Evolutionary conservation across 2,888 invertebrate species (phyloP).

Genomic region (Cosmorhoe ocellata): DNA sequence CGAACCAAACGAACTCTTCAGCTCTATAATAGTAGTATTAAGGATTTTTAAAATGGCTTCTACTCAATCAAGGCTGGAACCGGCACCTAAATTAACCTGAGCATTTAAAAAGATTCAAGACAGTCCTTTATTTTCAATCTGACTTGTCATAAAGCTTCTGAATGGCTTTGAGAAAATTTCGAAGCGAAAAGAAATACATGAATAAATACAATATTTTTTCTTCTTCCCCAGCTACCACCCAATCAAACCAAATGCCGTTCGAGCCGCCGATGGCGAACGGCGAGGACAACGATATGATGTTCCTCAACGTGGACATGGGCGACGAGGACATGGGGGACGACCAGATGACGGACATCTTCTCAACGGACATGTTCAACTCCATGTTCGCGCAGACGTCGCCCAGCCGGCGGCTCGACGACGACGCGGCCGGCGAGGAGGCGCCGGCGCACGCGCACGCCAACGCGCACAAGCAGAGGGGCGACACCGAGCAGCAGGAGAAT

Average conservation of each 20-base stretch:
- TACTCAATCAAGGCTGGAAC: no score
- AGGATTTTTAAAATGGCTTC: no score
- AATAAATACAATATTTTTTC: neutral
- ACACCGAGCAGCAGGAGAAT: constrained; percentile 79
- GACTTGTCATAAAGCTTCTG: no score
- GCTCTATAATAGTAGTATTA: no score
- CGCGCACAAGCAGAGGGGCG: constrained; percentile 40
- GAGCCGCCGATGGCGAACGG: constrained; percentile 74
- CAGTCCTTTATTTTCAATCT: no score
- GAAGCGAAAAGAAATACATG: neutral
- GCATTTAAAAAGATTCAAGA: no score
- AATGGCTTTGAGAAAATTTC: no score
- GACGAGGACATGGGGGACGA: constrained; percentile 85
- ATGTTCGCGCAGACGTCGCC: constrained; percentile 64
- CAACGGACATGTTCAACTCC: constrained; percentile 88
- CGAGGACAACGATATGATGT: constrained; percentile 75
- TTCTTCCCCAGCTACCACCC: constrained; percentile 85
- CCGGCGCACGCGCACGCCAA: constrained; percentile 46
- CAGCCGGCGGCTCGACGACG: constrained; percentile 46
- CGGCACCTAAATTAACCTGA: no score
- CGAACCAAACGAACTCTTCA: no score
- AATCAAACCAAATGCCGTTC: constrained; percentile 75
- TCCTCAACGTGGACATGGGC: constrained; percentile 70
- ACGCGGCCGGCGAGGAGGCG: constrained; percentile 43
- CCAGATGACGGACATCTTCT: constrained; percentile 84